These are phyloP conservation scores for Endotricha flammealis DNA, from an alignment of 2,888 invertebrate genomes.

Conservation along the genomic window DNA sequence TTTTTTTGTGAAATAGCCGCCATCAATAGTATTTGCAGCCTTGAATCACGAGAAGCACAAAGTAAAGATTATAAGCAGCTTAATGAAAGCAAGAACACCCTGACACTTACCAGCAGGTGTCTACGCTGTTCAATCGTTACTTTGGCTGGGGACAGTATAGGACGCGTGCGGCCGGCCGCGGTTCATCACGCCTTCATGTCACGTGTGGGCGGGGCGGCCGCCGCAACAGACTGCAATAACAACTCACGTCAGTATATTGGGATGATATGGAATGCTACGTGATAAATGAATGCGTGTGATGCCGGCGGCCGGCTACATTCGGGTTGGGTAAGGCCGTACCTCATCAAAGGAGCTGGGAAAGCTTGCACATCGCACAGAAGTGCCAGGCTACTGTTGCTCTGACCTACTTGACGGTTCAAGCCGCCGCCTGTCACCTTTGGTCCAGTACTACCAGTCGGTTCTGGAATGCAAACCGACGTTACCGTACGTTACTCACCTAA, in stretches of 20 bases:
- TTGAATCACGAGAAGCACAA: conserved; percentile 68
- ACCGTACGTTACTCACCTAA: conserved; percentile 80
- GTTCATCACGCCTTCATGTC: conserved; percentile 71
- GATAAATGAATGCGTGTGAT: conserved; percentile 73
- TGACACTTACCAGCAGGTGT: conserved; percentile 77
- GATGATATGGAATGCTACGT: conserved; percentile 65
- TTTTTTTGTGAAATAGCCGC: conserved; percentile 1
- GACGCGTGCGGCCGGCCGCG: conserved; percentile 71
- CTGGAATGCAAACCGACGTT: conserved; percentile 69
- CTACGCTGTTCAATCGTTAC: conserved; percentile 74
- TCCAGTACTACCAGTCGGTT: conserved; percentile 84
- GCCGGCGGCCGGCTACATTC: conserved; percentile 53
- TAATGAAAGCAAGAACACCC: conserved; percentile 75
- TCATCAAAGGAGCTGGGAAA: conserved; percentile 86
- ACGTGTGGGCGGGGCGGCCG: conserved; percentile 58
- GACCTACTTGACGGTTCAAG: conserved; percentile 76
- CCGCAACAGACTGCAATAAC: conserved; percentile 73
- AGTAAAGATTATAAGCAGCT: conserved; percentile 74
- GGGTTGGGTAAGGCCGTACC: conserved; percentile 78
- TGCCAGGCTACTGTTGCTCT: conserved; percentile 71
- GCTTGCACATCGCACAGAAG: conserved; percentile 88
- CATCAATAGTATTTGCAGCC: conserved; percentile 34
- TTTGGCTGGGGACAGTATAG: conserved; percentile 66
- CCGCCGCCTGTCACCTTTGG: conserved; percentile 82
- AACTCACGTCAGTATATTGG: conserved; percentile 70